Base-by-base conservation (phyloP, 2,113 vertebrate species). In the Terrapene triunguis region DNA sequence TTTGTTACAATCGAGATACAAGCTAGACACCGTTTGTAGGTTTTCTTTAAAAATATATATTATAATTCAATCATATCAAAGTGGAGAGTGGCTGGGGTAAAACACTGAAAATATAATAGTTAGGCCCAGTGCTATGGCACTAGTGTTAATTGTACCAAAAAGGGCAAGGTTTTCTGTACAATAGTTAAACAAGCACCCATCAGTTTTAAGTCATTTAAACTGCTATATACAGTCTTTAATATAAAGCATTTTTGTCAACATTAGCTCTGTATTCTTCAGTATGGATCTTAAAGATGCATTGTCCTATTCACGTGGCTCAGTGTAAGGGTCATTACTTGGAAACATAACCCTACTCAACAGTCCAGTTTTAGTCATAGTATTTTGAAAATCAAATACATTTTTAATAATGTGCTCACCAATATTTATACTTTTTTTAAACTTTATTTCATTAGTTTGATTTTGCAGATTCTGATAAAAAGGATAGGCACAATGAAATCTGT, bases 1-100 rank as follows among this genome's bases (percentile, higher is more conserved):
- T 89, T 94, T 96, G 82, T 97, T 92, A 95, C 88, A 96, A 78
- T 62, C 94, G 94, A 92, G 82, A 93, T 92, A 84, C 85, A 96
- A 95, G 82, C 54, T 82, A 95, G 84, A 89, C 65, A 87, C 59
- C 95, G 59, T 96, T 94, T 72, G 80, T 90, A 92, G 65, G 38
- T 96, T 95, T 93, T 96, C 89, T 95, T 97, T 92, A 96, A 97
- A 96, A 98, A 97, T 90, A 98, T 94, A 93, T 82, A 92, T 89
- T 95, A 95, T 32, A n/a, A 84, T 96, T 98, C 94, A 82, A 1
- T 96, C 80, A 82, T 96, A 97, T 92, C 51, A 96, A 97, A 97
- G 92, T 89, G 92, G 96, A 97, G 72, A 57, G 19, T 42, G 81
- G 25, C 74, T 50, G 78, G 93, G 76, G 84, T 82, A 85, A 97